Percentiles rank a stretch among this genome's conserved stretches.
These are phyloP conservation scores for Balanococcus diminutus DNA, from an alignment of 2,888 invertebrate species.

Conservation along the genomic window DNA sequence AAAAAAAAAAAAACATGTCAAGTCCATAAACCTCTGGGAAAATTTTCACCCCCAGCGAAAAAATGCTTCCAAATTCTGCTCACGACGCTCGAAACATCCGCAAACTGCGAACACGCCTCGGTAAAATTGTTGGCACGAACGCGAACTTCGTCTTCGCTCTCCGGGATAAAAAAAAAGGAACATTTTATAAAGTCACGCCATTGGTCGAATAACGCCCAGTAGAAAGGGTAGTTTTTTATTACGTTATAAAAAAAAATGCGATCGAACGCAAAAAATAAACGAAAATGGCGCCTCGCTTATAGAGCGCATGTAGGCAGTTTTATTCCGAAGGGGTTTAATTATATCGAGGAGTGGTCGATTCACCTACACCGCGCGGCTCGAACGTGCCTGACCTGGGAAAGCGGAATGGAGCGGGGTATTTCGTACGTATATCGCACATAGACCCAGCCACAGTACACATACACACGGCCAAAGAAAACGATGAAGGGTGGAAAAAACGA, in stretches of 20 bases:
- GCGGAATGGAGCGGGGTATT: background rate
- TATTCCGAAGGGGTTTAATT: slow-evolving; percentile 53
- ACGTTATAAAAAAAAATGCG: slow-evolving; percentile 53
- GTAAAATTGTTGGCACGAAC: slow-evolving; percentile 41
- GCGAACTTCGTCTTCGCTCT: slow-evolving; percentile 36
- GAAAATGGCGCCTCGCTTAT: slow-evolving; percentile 53
- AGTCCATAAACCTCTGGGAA: background rate
- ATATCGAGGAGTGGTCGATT: slow-evolving; percentile 53
- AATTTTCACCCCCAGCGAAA: too few relatives aligned
- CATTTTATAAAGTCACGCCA: slow-evolving; percentile 53
- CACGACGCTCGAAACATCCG: background rate
- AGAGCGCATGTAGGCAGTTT: slow-evolving; percentile 54
- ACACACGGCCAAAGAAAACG: background rate
- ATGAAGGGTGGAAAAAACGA: background rate
- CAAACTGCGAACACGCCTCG: background rate
- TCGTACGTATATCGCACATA: background rate
- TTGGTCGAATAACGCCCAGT: slow-evolving; percentile 52
- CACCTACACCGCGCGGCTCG: slow-evolving; percentile 36
- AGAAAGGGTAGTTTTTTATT: slow-evolving; percentile 54
- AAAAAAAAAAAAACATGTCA: too few relatives aligned
- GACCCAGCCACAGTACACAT: too few relatives aligned
- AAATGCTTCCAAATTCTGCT: background rate
- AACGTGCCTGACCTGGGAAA: background rate
- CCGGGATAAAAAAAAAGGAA: slow-evolving; percentile 42
- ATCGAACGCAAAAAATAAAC: slow-evolving; percentile 54